These are phyloP conservation scores for Micromussa lordhowensis DNA, from an alignment of 92 coral and sea anemone species.

Conservation along the genomic window DNA sequence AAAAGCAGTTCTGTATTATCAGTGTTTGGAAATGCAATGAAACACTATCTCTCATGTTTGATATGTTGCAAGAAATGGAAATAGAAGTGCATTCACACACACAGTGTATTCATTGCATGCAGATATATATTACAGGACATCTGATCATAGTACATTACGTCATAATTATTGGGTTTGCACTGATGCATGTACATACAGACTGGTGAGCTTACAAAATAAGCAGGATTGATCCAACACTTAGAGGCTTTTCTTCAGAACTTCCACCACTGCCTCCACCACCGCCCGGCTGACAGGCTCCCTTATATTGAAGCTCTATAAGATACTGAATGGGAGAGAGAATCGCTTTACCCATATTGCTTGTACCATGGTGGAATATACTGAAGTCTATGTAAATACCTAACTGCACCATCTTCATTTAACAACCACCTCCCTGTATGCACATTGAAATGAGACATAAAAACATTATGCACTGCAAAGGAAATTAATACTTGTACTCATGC, in stretches of 20 bases:
- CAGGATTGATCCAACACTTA: conserved; percentile 76
- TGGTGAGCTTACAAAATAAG: conserved; percentile 54
- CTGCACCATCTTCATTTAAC: not conserved
- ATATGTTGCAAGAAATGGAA: too few species aligned
- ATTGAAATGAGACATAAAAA: too few species aligned
- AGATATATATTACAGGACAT: too few species aligned
- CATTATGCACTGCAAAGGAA: not conserved
- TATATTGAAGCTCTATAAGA: conserved; percentile 46
- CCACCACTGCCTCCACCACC: conserved; percentile 37
- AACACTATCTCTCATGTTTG: too few species aligned
- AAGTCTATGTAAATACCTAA: not conserved
- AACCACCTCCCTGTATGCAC: not conserved
- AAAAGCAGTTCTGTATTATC: too few species aligned
- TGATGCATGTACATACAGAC: not conserved
- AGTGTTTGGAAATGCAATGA: too few species aligned
- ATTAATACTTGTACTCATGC: too few species aligned
- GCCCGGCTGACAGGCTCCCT: conserved; percentile 47
- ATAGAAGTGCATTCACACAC: too few species aligned
- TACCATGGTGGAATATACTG: not conserved
- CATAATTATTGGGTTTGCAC: too few species aligned
- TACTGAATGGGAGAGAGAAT: conserved; percentile 20
- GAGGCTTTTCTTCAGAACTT: not conserved
- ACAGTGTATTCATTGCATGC: too few species aligned
- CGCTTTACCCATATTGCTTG: too few species aligned
- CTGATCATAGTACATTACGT: too few species aligned